phyloP scores from a whole-genome alignment of 2,113 vertebrate genomes.

The Progne subis region DNA sequence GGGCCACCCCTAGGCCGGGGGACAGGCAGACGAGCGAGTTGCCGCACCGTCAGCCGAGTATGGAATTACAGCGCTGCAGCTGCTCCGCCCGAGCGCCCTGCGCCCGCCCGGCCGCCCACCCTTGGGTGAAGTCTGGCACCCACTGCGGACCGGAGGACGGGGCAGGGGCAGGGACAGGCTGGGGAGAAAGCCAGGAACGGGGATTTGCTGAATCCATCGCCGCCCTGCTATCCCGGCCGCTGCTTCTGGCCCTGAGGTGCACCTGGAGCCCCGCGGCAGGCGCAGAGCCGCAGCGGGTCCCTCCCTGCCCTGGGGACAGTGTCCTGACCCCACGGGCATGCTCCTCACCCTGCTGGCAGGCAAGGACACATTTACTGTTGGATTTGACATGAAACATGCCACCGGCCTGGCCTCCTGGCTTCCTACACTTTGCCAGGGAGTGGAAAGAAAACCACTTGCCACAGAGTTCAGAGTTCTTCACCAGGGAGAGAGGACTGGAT shows the following conservation, averaged over 20 bases:
- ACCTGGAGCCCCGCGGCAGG: neutral
- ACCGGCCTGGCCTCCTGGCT: neutral
- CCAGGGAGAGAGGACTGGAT: neutral
- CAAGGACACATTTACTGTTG: neutral
- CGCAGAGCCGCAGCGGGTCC: fast-evolving
- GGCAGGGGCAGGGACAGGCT: neutral
- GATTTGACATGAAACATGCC: neutral
- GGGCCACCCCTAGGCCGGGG: neutral
- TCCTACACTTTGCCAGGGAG: fast-evolving
- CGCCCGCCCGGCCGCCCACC: fast-evolving
- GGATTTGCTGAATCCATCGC: neutral
- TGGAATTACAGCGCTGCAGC: conserved; percentile 60
- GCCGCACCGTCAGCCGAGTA: conserved; percentile 31
- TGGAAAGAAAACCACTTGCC: neutral
- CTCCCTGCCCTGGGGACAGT: neutral
- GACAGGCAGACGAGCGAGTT: neutral
- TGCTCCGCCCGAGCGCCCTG: neutral
- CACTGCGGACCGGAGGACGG: fast-evolving
- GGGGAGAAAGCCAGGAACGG: neutral
- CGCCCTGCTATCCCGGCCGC: fast-evolving
- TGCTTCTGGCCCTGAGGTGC: fast-evolving
- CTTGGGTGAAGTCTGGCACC: neutral
- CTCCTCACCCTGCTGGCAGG: neutral
- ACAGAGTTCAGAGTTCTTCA: neutral
- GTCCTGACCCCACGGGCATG: neutral